phyloP scores from a whole-genome alignment of 2,888 invertebrate genomes.

The Brachypterus glaber region DNA sequence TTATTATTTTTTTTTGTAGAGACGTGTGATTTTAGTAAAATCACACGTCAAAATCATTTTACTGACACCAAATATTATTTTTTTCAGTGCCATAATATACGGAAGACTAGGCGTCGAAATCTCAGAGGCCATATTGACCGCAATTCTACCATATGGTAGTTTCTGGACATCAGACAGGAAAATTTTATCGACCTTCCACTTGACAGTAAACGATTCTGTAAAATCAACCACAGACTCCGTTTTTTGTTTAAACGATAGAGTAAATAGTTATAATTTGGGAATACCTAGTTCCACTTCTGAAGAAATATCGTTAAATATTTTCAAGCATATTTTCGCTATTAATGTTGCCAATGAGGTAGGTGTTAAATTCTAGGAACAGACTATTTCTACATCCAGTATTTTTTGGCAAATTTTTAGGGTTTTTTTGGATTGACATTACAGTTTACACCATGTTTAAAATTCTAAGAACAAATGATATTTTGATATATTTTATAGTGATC shows the following conservation, averaged over 20 bases:
- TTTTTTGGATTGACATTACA: too few species aligned
- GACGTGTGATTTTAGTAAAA: too few species aligned
- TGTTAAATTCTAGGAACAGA: slow-evolving; percentile 7
- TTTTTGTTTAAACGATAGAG: slow-evolving; percentile 26
- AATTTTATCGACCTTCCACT: slow-evolving; percentile 36
- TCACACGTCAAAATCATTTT: too few species aligned
- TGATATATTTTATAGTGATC: too few species aligned
- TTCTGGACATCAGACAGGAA: slow-evolving; percentile 39
- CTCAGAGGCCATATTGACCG: slow-evolving; percentile 40
- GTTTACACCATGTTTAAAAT: too few species aligned
- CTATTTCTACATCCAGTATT: slow-evolving; percentile 6
- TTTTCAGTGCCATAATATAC: slow-evolving; percentile 42
- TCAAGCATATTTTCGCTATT: slow-evolving; percentile 34
- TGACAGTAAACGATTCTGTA: slow-evolving; percentile 35
- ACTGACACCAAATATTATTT: slow-evolving; percentile 9
- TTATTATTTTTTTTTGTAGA: too few species aligned
- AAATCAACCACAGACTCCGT: slow-evolving; percentile 20
- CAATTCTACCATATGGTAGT: slow-evolving; percentile 38
- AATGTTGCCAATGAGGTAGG: slow-evolving; percentile 36
- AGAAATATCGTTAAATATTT: slow-evolving; percentile 30
- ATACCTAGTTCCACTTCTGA: slow-evolving; percentile 26
- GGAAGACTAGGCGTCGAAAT: slow-evolving; percentile 44
- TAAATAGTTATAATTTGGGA: slow-evolving; percentile 24
- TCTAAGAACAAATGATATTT: too few species aligned
- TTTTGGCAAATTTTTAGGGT: not conserved